These are phyloP conservation scores for Chondrosia reniformis DNA, from an alignment of 37 sponge, comb jelly and placozoan species.

Conservation along the genomic window DNA sequence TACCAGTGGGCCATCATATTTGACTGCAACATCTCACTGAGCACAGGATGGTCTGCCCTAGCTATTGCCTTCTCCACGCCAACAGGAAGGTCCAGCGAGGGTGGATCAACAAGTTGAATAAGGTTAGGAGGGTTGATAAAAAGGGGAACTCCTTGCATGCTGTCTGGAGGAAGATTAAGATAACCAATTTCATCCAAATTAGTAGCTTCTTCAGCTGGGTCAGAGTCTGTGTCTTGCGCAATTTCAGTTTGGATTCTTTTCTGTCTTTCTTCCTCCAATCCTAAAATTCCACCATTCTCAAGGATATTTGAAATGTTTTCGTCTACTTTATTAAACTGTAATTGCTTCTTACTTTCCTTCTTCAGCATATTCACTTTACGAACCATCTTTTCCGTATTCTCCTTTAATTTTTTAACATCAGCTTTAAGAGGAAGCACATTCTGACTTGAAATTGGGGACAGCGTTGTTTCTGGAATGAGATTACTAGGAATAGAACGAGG, in stretches of 20 bases:
- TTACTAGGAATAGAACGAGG: neutral
- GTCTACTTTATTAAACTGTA: neutral
- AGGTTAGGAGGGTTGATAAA: neutral
- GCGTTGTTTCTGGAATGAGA: neutral
- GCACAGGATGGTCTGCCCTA: conserved; percentile 2
- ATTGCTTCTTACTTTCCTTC: neutral
- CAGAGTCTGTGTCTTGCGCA: neutral
- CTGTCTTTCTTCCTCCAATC: conserved; percentile 14
- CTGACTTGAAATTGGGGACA: neutral
- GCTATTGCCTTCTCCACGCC: neutral
- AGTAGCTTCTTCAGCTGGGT: neutral
- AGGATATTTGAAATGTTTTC: neutral
- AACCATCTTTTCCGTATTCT: neutral
- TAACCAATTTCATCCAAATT: neutral
- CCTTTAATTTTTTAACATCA: neutral
- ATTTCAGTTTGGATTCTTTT: neutral
- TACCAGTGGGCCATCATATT: conserved; percentile 9
- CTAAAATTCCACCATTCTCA: neutral
- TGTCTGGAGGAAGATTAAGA: neutral
- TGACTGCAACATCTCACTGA: conserved; percentile 7
- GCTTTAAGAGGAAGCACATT: too few species aligned
- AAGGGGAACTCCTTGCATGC: neutral
- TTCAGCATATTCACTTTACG: neutral
- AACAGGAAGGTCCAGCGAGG: neutral
- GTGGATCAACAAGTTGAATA: conserved; percentile 7